These are phyloP conservation scores for Drosophila percnosoma DNA, from an alignment of 2,888 invertebrate genomes.

Conservation along the genomic window DNA sequence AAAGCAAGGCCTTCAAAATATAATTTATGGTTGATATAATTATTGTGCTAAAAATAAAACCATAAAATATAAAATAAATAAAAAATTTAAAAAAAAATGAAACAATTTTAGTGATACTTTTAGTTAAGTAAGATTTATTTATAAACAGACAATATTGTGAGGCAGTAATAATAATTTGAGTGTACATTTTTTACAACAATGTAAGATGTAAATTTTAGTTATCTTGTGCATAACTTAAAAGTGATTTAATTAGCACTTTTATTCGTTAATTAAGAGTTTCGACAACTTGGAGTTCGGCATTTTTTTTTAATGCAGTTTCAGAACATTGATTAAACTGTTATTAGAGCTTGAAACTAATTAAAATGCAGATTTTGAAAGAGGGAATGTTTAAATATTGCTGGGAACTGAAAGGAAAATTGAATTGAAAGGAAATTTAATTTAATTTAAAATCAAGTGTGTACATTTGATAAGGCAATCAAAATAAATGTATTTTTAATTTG, in stretches of 20 bases:
- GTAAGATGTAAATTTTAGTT: background rate
- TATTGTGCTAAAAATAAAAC: background rate
- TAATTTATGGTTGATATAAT: background rate
- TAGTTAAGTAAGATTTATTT: background rate
- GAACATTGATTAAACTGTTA: background rate
- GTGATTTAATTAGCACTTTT: background rate
- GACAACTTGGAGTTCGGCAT: background rate
- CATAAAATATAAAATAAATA: background rate
- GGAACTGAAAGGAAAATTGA: background rate
- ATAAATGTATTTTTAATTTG: slow-evolving; percentile 3
- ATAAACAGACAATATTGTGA: background rate
- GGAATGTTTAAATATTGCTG: background rate
- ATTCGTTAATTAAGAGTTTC: background rate
- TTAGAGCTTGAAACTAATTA: slow-evolving; percentile 7
- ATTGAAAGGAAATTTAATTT: background rate
- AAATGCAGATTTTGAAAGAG: background rate
- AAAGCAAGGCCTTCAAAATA: background rate
- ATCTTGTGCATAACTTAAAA: slow-evolving; percentile 1
- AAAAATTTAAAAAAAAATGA: accelerated
- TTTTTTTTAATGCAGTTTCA: background rate
- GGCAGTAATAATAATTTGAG: background rate
- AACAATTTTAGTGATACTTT: background rate
- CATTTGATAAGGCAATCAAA: background rate
- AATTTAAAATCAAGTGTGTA: background rate
- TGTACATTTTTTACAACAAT: slow-evolving; percentile 4